Evolutionary conservation across 2,797 vertebrate genomes (phyloP), one percentile per base, ranked within the genome.

Genomic region (Sylvia borin): DNA sequence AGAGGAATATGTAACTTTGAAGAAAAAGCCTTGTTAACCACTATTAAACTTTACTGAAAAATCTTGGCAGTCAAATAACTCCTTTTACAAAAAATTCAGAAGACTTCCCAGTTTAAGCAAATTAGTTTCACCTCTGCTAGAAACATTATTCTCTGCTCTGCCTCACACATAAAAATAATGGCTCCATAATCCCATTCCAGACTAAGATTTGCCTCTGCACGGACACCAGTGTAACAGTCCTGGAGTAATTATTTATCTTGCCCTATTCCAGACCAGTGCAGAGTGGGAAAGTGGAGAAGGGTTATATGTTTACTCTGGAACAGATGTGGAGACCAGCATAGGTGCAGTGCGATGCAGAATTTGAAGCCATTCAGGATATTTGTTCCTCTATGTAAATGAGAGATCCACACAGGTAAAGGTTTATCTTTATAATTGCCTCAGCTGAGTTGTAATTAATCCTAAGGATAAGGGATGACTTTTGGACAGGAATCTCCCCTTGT

Each of bases 361-460:
- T 89, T 57, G 22, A 48, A 71, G 29, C 38, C 43, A 50, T 19
- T 74, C 16, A 22, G 8, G 38, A 38, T 66, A 38, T 66, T 17
- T 76, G 3, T 82, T 94, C 64, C 61, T 73, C 32, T 76, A 0
- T 32, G 29, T 29, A 80, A 48, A 73, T 19, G 5, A 60, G 26
- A 76, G 13, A 51, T 20, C 25, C 1, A 2, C 36, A 29, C 18
- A 90, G 47, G 89, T 36, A 40, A 71, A 79, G 10, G 3, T 73
- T 75, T 67, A 19, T 65, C 54, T 90, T 89, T 77, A 53, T 57
- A 70, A 51, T 36, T 61, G 58, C 36, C 81, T 89, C 78, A 92
- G 89, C 81, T 93, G 88, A 85, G 54, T 72, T 90, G 27, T 65
- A 65, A 71, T 89, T 79, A 91, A 71, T 27, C 57, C 32, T 71